Evolutionary conservation across 1,140 invertebrate species (phyloP).

Genomic region (Ceratina australensis): DNA sequence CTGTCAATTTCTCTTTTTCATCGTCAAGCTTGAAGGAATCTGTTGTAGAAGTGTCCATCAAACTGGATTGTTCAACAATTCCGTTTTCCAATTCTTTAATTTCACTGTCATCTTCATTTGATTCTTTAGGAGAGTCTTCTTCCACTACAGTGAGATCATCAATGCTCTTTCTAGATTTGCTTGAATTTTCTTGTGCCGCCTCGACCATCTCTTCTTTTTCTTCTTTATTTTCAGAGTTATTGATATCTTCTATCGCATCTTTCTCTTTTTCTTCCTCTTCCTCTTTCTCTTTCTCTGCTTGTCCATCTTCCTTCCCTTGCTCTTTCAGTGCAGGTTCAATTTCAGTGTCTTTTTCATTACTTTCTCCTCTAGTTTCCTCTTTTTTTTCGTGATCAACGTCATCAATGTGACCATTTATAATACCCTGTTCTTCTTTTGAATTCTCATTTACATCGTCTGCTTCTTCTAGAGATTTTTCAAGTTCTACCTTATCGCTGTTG

Average conservation of each 20-base stretch:
- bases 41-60: too few species aligned
- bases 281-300: constrained; percentile 1
- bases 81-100: too few species aligned
- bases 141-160: not conserved
- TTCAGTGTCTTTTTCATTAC: not conserved
- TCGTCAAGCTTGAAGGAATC: too few species aligned
- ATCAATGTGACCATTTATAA: not conserved
- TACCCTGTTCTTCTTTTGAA: not conserved
- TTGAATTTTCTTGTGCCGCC: not conserved
- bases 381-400: not conserved
- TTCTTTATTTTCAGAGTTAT: constrained; percentile 9
- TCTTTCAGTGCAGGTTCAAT: not conserved
- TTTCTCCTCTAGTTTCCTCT: not conserved
- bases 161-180: not conserved
- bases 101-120: too few species aligned
- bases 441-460: not conserved
- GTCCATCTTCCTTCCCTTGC: constrained; percentile 10
- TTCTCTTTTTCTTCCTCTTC: constrained; percentile 6
- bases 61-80: too few species aligned
- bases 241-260: constrained; percentile 7
- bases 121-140: too few species aligned
- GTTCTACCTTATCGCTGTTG: not conserved
- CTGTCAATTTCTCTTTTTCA: too few species aligned
- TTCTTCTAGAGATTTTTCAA: too few species aligned
- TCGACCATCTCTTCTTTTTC: not conserved